Conservation (phyloP, 2,888 invertebrate species). For the Malacosoma neustria region DNA sequence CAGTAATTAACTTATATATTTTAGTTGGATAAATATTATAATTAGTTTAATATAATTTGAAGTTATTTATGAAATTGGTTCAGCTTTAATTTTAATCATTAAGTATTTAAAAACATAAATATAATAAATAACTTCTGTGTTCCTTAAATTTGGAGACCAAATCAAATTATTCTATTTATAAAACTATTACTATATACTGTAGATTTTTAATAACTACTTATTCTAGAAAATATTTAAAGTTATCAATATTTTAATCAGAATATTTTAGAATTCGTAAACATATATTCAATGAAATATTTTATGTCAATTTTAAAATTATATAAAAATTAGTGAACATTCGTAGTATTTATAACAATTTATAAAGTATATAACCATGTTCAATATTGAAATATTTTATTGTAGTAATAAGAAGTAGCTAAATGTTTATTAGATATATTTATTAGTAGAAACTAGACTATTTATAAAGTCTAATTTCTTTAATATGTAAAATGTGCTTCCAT, state of each 20-base stretch:
- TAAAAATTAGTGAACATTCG: constrained; percentile 24
- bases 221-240: background rate
- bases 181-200: constrained; percentile 21
- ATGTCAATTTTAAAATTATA: constrained; percentile 16
- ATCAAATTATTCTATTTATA: constrained; percentile 5
- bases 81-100: constrained; percentile 19
- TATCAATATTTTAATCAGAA: background rate
- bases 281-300: constrained; percentile 2
- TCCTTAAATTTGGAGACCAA: constrained; percentile 28
- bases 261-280: background rate
- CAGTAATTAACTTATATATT: background rate
- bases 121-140: constrained; percentile 18
- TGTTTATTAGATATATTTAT: background rate
- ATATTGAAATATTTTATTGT: background rate
- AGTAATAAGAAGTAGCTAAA: background rate
- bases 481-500: constrained; percentile 25
- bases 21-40: background rate
- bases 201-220: constrained; percentile 15
- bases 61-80: constrained; percentile 13
- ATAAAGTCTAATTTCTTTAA: constrained; percentile 10
- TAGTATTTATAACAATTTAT: constrained; percentile 11
- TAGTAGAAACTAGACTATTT: background rate
- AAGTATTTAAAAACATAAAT: background rate
- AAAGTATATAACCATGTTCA: background rate
- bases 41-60: background rate